Percentiles rank a stretch among this genome's conserved stretches.
These are phyloP conservation scores for Heliothis peltigera DNA, from an alignment of 2,888 invertebrate genomes.

Conservation along the genomic window DNA sequence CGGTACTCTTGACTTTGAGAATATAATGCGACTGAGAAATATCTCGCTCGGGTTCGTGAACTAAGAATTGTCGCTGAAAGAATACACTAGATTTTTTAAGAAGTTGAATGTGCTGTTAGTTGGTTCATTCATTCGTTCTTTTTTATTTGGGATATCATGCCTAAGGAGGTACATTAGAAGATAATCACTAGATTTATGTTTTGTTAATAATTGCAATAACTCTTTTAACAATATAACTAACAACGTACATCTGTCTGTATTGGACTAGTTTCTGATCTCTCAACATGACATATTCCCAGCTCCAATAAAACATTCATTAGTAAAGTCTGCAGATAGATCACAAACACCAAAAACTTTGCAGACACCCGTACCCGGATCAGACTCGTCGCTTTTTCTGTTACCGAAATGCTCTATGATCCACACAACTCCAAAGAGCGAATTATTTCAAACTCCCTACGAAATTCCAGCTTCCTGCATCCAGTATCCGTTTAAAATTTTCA, in stretches of 20 bases:
- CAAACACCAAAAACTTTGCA: no score
- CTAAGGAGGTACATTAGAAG: no score
- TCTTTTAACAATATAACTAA: no score
- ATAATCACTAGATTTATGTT: no score
- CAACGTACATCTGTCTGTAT: no score
- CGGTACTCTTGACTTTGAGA: constrained; percentile 45
- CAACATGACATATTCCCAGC: no score
- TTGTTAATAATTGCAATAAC: no score
- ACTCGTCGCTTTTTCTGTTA: background rate
- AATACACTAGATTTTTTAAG: background rate
- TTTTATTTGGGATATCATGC: background rate
- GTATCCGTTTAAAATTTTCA: constrained; percentile 39
- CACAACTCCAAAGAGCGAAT: background rate
- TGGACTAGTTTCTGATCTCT: no score
- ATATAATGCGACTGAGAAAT: constrained; percentile 46
- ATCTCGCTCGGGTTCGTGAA: constrained; percentile 9
- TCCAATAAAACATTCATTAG: no score
- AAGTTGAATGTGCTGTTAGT: background rate
- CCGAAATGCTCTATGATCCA: constrained; percentile 1
- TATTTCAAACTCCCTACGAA: constrained; percentile 12
- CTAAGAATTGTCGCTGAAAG: constrained; percentile 20
- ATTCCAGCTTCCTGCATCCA: constrained; percentile 18
- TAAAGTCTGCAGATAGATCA: background rate
- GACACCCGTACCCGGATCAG: no score
- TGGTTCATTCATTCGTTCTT: background rate